Conservation (phyloP, 2,113 vertebrate species). For the Triplophysa rosa region DNA sequence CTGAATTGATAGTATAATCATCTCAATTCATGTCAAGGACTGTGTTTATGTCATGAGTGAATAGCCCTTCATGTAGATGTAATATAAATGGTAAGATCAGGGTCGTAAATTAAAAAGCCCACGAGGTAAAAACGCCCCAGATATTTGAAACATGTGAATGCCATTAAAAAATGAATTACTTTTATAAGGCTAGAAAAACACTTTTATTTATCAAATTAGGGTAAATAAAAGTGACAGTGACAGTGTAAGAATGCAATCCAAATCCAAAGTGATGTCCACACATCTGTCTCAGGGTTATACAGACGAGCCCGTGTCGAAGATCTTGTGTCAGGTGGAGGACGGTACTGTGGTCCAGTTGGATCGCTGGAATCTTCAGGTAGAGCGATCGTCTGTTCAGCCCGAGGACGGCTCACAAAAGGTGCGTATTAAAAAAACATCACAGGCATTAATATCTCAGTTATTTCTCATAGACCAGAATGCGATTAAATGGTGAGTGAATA, state of each 20-base stretch:
- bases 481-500: no score
- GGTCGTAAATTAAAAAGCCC: background rate
- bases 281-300: constrained; percentile 87
- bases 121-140: no score
- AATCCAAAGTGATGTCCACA: no score
- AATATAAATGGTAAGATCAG: background rate
- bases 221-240: no score
- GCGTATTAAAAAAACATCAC: no score
- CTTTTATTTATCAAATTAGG: no score
- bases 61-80: background rate
- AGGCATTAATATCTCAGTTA: no score
- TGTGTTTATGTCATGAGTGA: constrained; percentile 36
- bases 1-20: constrained; percentile 47
- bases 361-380: constrained; percentile 91
- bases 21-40: constrained; percentile 41
- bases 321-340: constrained; percentile 95
- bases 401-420: constrained; percentile 90
- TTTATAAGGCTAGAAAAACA: no score
- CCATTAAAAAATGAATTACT: no score
- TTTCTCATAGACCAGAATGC: no score
- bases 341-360: constrained; percentile 95
- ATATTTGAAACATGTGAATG: no score
- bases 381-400: constrained; percentile 74
- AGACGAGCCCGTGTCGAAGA: constrained; percentile 95
- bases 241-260: no score